Conservation (phyloP, 1,140 invertebrate species). For the Drosophila melanogaster region DNA sequence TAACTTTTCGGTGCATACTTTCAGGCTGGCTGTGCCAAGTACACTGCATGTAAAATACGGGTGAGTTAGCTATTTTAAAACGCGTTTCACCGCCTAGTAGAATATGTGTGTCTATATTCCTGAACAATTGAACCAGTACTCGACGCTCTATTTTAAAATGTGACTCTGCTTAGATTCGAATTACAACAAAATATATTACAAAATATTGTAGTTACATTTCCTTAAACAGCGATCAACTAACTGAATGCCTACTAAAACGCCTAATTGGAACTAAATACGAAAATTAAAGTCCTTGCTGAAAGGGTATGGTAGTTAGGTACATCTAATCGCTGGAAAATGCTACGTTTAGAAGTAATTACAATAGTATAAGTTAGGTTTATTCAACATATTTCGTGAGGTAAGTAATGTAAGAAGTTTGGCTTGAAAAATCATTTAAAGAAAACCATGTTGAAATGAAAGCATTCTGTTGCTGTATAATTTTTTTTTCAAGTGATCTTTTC, state of each 20-base stretch:
- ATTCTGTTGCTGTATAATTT: constrained; percentile 5
- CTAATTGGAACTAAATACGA: not conserved
- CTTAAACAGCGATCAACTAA: not conserved
- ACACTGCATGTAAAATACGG: constrained; percentile 18
- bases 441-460: not conserved
- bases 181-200: not conserved
- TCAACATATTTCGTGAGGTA: not conserved
- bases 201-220: not conserved
- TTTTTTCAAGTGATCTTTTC: constrained; percentile 5
- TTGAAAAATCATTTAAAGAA: not conserved
- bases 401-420: not conserved
- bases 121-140: constrained; percentile 20
- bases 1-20: constrained; percentile 31
- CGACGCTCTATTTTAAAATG: constrained; percentile 19
- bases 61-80: constrained; percentile 8
- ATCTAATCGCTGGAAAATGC: not conserved
- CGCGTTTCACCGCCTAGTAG: constrained; percentile 19
- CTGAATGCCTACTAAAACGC: not conserved
- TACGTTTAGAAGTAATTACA: not conserved
- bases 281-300: too few species aligned
- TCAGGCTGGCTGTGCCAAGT: constrained; percentile 18
- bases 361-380: not conserved
- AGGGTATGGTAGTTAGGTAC: not conserved
- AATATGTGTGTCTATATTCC: constrained; percentile 6
- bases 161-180: not conserved